Percentiles rank a stretch among this genome's conserved stretches.
Conservation (phyloP, 2,797 vertebrate species). For the Artibeus jamaicensis region DNA sequence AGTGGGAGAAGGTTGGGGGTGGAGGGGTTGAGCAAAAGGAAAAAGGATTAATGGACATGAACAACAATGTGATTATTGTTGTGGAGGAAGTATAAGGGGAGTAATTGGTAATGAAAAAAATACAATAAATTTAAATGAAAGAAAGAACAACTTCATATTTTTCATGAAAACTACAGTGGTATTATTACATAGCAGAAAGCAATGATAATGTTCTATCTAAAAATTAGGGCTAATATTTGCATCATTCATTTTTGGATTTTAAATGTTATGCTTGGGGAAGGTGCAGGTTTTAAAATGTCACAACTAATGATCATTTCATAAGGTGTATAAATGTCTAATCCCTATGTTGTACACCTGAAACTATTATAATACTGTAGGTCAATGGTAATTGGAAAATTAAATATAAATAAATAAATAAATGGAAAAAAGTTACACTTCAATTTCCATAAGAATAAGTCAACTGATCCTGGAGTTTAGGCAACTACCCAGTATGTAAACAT, state of each 20-base stretch:
- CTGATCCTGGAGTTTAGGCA: background rate
- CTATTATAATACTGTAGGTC: background rate
- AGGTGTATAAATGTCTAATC: background rate
- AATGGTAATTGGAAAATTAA: background rate
- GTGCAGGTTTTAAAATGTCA: background rate
- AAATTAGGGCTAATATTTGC: background rate
- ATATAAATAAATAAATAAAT: background rate
- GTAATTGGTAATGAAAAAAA: no score
- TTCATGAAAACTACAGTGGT: background rate
- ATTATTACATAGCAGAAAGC: background rate
- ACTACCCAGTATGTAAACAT: background rate
- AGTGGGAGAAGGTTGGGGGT: no score
- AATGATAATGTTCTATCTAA: background rate
- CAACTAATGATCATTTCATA: background rate
- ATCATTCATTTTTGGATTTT: background rate
- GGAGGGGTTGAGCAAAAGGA: no score
- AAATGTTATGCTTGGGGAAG: background rate
- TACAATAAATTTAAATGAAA: no score
- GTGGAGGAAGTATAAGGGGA: no score
- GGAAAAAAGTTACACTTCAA: background rate
- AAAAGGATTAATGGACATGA: no score
- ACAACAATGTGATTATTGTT: no score
- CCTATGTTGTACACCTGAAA: background rate
- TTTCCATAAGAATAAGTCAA: background rate
- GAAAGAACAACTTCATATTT: background rate